These are phyloP conservation scores for Panurus biarmicus DNA, from an alignment of 2,113 vertebrate genomes.

Conservation along the genomic window DNA sequence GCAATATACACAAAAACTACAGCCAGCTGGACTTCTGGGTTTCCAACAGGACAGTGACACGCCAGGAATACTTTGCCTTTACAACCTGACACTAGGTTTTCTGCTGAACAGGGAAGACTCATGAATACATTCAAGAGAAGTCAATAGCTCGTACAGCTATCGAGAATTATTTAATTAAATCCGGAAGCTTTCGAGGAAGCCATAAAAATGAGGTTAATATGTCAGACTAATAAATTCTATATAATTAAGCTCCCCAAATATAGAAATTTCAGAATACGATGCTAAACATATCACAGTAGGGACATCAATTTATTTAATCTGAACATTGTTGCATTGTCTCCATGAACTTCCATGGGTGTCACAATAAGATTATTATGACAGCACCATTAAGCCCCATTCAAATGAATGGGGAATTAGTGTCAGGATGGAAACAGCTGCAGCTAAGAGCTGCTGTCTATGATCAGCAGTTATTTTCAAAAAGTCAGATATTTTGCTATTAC, in stretches of 20 bases:
- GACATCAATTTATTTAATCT: conserved; percentile 67
- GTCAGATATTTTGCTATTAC: conserved; percentile 41
- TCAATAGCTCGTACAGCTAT: conserved; percentile 32
- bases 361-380: conserved; percentile 65
- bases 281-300: conserved; percentile 46
- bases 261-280: conserved; percentile 50
- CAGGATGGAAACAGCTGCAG: conserved; percentile 60
- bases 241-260: conserved; percentile 59
- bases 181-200: conserved; percentile 31
- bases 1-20: not conserved
- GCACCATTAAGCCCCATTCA: conserved; percentile 58
- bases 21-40: not conserved
- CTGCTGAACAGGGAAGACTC: not conserved
- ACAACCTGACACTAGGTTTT: not conserved
- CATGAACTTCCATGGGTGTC: conserved; percentile 60
- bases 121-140: conserved; percentile 43
- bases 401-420: conserved; percentile 64
- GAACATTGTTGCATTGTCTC: conserved; percentile 63
- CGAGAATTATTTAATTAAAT: conserved; percentile 59
- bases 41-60: not conserved
- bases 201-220: conserved; percentile 63
- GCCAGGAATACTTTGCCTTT: conserved; percentile 10
- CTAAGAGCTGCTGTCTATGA: conserved; percentile 53
- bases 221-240: conserved; percentile 63
- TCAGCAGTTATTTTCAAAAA: conserved; percentile 54